A percentile compares a stretch with the other conserved stretches of the same genome.
Evolutionary conservation across 2,888 invertebrate genomes (phyloP).

Genomic region (Ennomos fuscantarius): DNA sequence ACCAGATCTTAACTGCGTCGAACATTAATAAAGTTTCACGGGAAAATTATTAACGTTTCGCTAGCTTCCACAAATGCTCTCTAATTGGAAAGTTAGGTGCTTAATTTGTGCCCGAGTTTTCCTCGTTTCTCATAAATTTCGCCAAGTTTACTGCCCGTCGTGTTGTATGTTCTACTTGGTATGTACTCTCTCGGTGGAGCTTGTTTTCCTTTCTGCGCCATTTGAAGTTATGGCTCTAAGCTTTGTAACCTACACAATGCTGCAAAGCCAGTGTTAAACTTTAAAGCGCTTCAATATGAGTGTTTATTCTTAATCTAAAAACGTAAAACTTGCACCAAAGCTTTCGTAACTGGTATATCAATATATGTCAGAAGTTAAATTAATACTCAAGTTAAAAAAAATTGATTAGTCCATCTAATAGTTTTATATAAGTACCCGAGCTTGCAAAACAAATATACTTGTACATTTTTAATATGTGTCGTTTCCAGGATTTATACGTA

Average conservation of each 20-base stretch:
- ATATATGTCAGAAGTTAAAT: no score
- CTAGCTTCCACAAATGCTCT: slow-evolving; percentile 31
- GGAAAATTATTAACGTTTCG: slow-evolving; percentile 33
- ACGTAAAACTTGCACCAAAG: no score
- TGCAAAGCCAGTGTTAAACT: slow-evolving; percentile 8
- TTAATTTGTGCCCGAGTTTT: slow-evolving; percentile 40
- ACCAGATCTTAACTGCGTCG: slow-evolving; percentile 20
- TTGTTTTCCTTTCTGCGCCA: slow-evolving; percentile 12
- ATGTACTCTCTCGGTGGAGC: slow-evolving; percentile 11
- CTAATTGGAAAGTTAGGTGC: slow-evolving; percentile 41
- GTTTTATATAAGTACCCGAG: no score
- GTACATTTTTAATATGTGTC: no score
- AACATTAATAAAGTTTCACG: slow-evolving; percentile 33
- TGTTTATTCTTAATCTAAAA: no score
- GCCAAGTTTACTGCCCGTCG: slow-evolving; percentile 32
- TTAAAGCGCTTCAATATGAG: no score
- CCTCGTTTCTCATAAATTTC: slow-evolving; percentile 36
- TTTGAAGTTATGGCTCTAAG: slow-evolving; percentile 14
- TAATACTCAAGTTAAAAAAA: no score
- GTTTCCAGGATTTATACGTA: no score
- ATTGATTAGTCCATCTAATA: no score
- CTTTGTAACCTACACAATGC: slow-evolving; percentile 1
- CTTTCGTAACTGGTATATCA: no score
- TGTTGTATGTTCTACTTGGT: slow-evolving; percentile 12
- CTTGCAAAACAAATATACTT: no score